These are phyloP conservation scores for Coremacera marginata DNA, from an alignment of 2,888 invertebrate species.

Conservation along the genomic window DNA sequence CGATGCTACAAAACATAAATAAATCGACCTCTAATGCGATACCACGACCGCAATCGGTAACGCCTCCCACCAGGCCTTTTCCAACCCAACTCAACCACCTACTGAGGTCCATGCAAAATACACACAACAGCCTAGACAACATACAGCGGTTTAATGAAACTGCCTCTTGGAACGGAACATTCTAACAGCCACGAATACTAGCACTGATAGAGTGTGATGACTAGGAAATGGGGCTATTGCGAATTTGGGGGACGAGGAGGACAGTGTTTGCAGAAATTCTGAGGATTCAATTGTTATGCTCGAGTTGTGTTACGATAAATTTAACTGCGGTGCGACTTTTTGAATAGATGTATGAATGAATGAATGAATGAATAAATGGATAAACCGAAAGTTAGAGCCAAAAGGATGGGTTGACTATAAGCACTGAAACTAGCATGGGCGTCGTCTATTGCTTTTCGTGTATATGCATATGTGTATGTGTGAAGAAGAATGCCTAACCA, in stretches of 20 bases:
- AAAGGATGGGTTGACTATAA: background rate
- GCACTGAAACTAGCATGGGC: background rate
- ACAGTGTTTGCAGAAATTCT: background rate
- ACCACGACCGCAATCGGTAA: background rate
- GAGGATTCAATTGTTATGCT: conserved; percentile 34
- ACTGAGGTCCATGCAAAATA: background rate
- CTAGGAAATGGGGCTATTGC: background rate
- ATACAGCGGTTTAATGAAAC: background rate
- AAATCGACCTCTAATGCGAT: conserved; percentile 28
- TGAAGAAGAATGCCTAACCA: background rate
- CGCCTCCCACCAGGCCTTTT: background rate
- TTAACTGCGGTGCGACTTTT: conserved; percentile 35
- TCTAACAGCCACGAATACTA: no score
- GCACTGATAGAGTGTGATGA: background rate
- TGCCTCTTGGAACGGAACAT: background rate
- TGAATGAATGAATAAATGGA: conserved; percentile 17
- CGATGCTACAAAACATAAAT: conserved; percentile 8
- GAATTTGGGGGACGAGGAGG: background rate
- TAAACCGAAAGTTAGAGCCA: background rate
- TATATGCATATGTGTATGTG: background rate
- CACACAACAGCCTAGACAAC: background rate
- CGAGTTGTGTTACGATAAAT: conserved; percentile 31
- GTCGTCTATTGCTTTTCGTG: background rate
- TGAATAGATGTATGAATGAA: conserved; percentile 15
- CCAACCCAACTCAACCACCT: background rate